Percentiles rank a stretch among this genome's conserved stretches.
These are phyloP conservation scores for Halesus radiatus DNA, from an alignment of 1,140 invertebrate species.

Conservation along the genomic window DNA sequence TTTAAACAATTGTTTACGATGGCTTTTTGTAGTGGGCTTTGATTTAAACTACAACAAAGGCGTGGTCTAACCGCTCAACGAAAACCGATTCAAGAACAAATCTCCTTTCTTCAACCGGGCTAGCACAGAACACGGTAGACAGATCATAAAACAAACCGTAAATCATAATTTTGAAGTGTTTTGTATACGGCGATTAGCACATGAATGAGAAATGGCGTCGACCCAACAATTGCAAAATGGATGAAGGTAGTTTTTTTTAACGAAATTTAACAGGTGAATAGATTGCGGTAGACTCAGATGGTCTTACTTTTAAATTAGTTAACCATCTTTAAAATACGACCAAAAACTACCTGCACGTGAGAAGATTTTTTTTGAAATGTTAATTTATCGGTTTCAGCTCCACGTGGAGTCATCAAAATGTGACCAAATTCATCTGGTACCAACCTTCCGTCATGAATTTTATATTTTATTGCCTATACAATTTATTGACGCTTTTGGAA, in stretches of 20 bases:
- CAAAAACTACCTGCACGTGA: too few relatives aligned
- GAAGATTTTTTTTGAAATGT: too few relatives aligned
- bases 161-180: slow-evolving; percentile 36
- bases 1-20: slow-evolving; percentile 18
- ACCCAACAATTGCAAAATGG: slow-evolving; percentile 19
- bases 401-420: too few relatives aligned
- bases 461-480: too few relatives aligned
- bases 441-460: too few relatives aligned
- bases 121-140: slow-evolving; percentile 16
- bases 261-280: slow-evolving; percentile 14
- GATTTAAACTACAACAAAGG: slow-evolving; percentile 13
- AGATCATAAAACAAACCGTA: slow-evolving; percentile 20
- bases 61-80: slow-evolving; percentile 15
- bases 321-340: too few relatives aligned
- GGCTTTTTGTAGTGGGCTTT: not conserved
- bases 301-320: too few relatives aligned
- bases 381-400: too few relatives aligned
- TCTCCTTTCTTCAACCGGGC: not conserved
- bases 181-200: slow-evolving; percentile 30
- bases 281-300: not conserved
- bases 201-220: slow-evolving; percentile 33
- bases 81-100: not conserved
- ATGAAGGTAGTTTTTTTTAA: not conserved
- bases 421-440: too few relatives aligned
- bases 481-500: not conserved